These are phyloP conservation scores for Imbricaverruca yamaguchii DNA, from an alignment of 2,888 invertebrate genomes.

Conservation along the genomic window DNA sequence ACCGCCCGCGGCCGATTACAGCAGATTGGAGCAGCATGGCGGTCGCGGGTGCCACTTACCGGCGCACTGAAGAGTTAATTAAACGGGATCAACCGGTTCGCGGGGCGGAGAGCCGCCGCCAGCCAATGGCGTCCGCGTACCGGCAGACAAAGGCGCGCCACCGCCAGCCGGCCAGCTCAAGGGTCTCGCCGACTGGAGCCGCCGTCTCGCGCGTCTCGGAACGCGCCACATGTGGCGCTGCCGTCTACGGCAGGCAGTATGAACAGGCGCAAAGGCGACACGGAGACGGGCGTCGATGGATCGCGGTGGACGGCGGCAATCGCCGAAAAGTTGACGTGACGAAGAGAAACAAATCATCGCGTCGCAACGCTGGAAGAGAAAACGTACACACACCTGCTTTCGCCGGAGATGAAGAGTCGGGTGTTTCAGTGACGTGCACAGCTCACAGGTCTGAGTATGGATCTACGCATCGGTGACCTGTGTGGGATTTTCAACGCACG, in stretches of 20 bases:
- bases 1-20: background rate
- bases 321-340: too few species aligned
- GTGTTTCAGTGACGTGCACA: too few species aligned
- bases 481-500: too few species aligned
- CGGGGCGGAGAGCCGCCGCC: background rate
- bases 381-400: too few species aligned
- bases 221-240: background rate
- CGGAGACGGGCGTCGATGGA: too few species aligned
- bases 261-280: too few species aligned
- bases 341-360: too few species aligned
- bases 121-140: background rate
- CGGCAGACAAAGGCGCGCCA: background rate
- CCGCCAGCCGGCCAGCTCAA: background rate
- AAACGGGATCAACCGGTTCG: background rate
- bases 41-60: background rate
- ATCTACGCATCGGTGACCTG: too few species aligned
- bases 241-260: background rate
- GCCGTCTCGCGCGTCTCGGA: background rate
- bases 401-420: too few species aligned
- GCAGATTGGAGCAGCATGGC: background rate
- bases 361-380: too few species aligned
- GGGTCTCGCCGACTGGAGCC: background rate
- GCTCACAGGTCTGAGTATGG: too few species aligned
- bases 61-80: conserved; percentile 7
- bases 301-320: too few species aligned